A percentile compares a stretch with the other conserved stretches of the same genome.
phyloP scores from a whole-genome alignment of 2,113 vertebrate species.

The Phalacrocorax aristotelis region DNA sequence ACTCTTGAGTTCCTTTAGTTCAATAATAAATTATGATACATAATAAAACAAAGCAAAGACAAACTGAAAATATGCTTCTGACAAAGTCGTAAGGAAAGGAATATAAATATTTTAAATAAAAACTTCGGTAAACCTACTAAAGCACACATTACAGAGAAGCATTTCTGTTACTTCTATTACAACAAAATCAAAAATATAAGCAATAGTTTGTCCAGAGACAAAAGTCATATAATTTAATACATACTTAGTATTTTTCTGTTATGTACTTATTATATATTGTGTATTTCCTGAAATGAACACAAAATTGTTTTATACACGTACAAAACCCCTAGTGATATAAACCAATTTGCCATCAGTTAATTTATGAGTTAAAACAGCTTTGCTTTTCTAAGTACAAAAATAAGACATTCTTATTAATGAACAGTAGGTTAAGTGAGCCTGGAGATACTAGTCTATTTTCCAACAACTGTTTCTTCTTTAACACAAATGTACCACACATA shows the following conservation, averaged over 20 bases:
- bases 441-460: not conserved
- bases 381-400: not conserved
- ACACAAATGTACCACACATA: not conserved
- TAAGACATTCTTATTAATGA: not conserved
- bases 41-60: constrained; percentile 34
- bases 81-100: not conserved
- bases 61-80: not conserved
- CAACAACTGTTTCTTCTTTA: not conserved
- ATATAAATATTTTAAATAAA: constrained; percentile 21
- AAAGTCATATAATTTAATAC: not conserved
- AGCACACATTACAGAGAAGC: not conserved
- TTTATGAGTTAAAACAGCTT: not conserved
- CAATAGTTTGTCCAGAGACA: not conserved
- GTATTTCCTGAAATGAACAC: not conserved
- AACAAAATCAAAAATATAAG: not conserved
- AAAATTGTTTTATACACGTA: not conserved
- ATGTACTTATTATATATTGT: not conserved
- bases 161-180: not conserved
- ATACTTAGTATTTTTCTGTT: not conserved
- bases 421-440: not conserved
- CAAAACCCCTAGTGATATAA: not conserved
- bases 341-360: not conserved
- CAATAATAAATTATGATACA: constrained; percentile 35
- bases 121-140: not conserved
- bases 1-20: not conserved